Evolutionary conservation across 92 coral and sea anemone species (phyloP).

Genomic region (Actinernus sp.): DNA sequence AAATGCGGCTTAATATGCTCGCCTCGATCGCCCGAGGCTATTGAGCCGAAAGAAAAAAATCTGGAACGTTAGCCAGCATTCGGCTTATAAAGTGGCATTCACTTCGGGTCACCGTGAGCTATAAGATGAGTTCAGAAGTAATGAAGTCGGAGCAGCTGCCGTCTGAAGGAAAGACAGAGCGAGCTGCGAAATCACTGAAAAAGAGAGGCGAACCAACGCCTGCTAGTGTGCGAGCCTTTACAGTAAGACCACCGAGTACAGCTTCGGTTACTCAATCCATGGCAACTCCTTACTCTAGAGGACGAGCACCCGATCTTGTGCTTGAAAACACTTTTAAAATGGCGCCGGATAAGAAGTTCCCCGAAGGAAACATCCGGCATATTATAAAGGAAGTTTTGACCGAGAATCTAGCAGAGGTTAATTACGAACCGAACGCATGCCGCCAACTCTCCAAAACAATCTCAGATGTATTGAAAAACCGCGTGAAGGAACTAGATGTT

Average conservation of each 20-base stretch:
- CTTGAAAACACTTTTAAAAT: slow-evolving; percentile 85
- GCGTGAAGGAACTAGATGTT: slow-evolving; percentile 82
- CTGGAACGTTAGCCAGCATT: too few species aligned
- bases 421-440: slow-evolving; percentile 84
- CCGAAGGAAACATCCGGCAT: slow-evolving; percentile 65
- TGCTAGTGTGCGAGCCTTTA: slow-evolving; percentile 4
- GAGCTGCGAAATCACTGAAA: slow-evolving; percentile 72
- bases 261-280: slow-evolving; percentile 48
- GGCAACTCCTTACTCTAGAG: slow-evolving; percentile 54
- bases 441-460: slow-evolving; percentile 88
- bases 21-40: too few species aligned
- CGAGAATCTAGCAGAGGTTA: slow-evolving; percentile 73
- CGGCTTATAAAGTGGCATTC: too few species aligned
- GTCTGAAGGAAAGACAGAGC: slow-evolving; percentile 52
- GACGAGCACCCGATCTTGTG: slow-evolving; percentile 41
- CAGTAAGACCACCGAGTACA: slow-evolving; percentile 38
- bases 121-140: slow-evolving; percentile 51
- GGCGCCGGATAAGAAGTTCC: slow-evolving; percentile 81
- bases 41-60: too few species aligned
- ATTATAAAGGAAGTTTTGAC: slow-evolving; percentile 78
- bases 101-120: background rate
- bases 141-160: slow-evolving; percentile 5
- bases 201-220: slow-evolving; percentile 44
- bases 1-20: too few species aligned
- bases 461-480: slow-evolving; percentile 78